Conservation (phyloP, 2,113 vertebrate species). For the Thinocorus orbignyianus region DNA sequence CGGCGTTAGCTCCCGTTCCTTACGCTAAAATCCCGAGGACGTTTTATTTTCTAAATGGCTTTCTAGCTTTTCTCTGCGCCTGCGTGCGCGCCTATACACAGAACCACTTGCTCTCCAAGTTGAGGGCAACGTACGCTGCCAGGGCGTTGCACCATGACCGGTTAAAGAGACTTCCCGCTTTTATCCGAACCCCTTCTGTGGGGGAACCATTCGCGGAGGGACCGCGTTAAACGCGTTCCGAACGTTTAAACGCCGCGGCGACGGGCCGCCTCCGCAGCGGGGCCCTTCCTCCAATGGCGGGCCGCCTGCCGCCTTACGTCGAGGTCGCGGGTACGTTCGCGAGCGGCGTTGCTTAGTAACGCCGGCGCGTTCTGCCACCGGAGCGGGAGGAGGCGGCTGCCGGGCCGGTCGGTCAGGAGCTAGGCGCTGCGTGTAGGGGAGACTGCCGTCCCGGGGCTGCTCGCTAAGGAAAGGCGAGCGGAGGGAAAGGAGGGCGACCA, state of each 20-base stretch:
- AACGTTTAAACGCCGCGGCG: too few relatives aligned
- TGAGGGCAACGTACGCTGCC: too few relatives aligned
- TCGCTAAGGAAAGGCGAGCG: neutral
- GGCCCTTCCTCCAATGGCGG: neutral
- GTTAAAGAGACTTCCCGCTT: neutral
- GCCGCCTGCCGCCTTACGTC: neutral
- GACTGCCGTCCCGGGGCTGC: too few relatives aligned
- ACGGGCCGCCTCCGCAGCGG: too few relatives aligned
- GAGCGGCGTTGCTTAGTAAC: neutral
- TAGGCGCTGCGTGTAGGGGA: too few relatives aligned
- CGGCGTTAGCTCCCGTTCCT: neutral
- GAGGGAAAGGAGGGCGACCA: neutral
- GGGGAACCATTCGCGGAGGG: neutral
- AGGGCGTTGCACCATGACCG: fast-evolving
- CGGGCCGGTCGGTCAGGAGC: neutral
- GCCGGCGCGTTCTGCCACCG: neutral
- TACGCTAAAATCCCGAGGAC: fast-evolving
- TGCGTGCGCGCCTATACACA: too few relatives aligned
- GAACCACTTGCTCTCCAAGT: neutral
- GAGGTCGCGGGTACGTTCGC: too few relatives aligned
- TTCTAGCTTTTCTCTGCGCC: too few relatives aligned
- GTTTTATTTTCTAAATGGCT: neutral
- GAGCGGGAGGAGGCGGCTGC: neutral
- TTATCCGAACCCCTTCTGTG: too few relatives aligned
- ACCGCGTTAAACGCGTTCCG: fast-evolving